Conservation (phyloP, 2,113 vertebrate genomes). For the Scatophagus argus region DNA sequence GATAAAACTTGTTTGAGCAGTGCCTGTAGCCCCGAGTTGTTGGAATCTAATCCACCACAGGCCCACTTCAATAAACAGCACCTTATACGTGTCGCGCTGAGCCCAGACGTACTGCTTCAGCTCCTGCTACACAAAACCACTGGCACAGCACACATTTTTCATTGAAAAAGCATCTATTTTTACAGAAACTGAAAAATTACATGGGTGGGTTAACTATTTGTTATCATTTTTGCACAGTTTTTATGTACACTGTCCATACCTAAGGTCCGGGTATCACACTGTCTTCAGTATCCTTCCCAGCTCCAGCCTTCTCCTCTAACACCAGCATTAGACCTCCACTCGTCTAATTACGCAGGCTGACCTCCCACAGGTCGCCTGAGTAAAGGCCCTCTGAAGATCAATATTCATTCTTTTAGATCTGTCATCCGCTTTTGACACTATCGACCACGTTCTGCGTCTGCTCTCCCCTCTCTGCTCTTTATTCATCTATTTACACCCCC, state of each 20-base stretch:
- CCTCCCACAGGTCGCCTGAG: constrained; percentile 85
- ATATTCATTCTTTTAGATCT: constrained; percentile 91
- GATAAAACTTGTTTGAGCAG: constrained; percentile 45
- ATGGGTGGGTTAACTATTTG: background rate
- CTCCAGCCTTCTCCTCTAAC: constrained; percentile 22
- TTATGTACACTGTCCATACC: background rate
- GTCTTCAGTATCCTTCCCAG: constrained; percentile 6
- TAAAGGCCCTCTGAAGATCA: constrained; percentile 83
- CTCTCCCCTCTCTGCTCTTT: constrained; percentile 73
- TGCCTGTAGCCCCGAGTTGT: constrained; percentile 61
- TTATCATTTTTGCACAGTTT: background rate
- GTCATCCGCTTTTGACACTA: constrained; percentile 89
- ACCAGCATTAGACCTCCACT: constrained; percentile 66
- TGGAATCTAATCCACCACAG: constrained; percentile 61
- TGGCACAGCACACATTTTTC: constrained; percentile 43
- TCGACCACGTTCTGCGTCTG: constrained; percentile 84
- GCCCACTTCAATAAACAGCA: constrained; percentile 66
- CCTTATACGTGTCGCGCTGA: constrained; percentile 67
- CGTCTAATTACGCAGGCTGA: constrained; percentile 85
- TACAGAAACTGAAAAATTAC: constrained; percentile 24
- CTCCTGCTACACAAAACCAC: constrained; percentile 52
- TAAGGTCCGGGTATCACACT: constrained; percentile 7
- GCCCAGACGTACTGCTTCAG: constrained; percentile 52
- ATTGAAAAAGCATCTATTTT: constrained; percentile 9
- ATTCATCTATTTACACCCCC: constrained; percentile 80